A percentile compares a stretch with the other conserved stretches of the same genome.
phyloP scores from a whole-genome alignment of 2,888 invertebrate genomes.

The Drosophila macrospina region DNA sequence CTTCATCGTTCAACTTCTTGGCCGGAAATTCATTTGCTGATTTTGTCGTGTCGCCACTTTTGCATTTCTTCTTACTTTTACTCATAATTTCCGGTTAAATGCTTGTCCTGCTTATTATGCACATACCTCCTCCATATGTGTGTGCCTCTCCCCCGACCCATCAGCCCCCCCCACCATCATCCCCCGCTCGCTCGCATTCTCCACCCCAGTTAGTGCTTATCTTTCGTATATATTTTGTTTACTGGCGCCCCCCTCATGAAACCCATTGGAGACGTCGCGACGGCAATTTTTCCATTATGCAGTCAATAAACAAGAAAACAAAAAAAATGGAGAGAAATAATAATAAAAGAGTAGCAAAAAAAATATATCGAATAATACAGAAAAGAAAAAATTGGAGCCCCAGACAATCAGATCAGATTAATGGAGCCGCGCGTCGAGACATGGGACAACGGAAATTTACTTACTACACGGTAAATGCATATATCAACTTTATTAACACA shows the following conservation, averaged over 20 bases:
- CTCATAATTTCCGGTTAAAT: conserved; percentile 54
- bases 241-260: conserved; percentile 16
- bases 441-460: conserved; percentile 37
- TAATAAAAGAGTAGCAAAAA: not conserved
- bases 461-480: not conserved
- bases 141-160: no score
- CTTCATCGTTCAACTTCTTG: conserved; percentile 8
- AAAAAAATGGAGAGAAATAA: not conserved
- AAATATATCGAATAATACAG: no score
- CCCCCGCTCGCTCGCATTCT: no score
- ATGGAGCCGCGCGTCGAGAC: conserved; percentile 34
- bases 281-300: conserved; percentile 15
- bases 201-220: conserved; percentile 23
- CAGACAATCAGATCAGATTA: conserved; percentile 41
- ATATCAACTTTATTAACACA: conserved; percentile 22
- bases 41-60: conserved; percentile 28
- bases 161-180: no score
- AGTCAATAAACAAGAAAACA: conserved; percentile 34
- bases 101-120: conserved; percentile 15
- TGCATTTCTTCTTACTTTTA: conserved; percentile 14
- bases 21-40: conserved; percentile 62
- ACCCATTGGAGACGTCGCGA: conserved; percentile 28
- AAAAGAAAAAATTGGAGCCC: conserved; percentile 7
- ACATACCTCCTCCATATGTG: conserved; percentile 9
- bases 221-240: conserved; percentile 33